Percentiles rank a stretch among this genome's conserved stretches.
Conservation (phyloP, 2,113 vertebrate genomes). For the Pterocles burchelli region DNA sequence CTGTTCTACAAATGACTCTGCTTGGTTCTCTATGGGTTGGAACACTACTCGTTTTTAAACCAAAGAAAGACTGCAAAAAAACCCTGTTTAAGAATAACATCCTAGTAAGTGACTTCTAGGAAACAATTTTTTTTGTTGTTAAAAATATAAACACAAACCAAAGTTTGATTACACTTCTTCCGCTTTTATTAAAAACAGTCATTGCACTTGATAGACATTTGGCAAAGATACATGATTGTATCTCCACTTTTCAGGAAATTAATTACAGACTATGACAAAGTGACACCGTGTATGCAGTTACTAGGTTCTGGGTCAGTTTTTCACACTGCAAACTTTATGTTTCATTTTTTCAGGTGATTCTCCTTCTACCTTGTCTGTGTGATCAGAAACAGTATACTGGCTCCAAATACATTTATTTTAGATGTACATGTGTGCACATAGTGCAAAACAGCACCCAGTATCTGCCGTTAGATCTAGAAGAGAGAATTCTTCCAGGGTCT, state of each 20-base stretch:
- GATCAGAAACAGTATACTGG: not conserved
- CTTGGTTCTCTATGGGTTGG: not conserved
- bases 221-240: not conserved
- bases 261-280: not conserved
- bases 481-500: not conserved
- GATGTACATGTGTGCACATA: not conserved
- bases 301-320: not conserved
- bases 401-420: not conserved
- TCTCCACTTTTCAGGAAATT: not conserved
- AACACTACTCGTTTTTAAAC: not conserved
- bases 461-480: not conserved
- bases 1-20: not conserved
- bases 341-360: not conserved
- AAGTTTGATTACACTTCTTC: not conserved
- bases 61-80: not conserved
- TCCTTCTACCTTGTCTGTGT: not conserved
- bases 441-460: not conserved
- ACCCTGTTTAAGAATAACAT: not conserved
- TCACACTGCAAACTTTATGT: not conserved
- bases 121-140: not conserved
- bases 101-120: not conserved
- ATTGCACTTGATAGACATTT: not conserved
- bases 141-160: not conserved
- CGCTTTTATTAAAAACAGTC: slow-evolving; percentile 41
- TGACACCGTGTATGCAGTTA: not conserved